These are phyloP conservation scores for Elgaria multicarinata DNA, from an alignment of 2,113 vertebrate genomes.

Conservation along the genomic window DNA sequence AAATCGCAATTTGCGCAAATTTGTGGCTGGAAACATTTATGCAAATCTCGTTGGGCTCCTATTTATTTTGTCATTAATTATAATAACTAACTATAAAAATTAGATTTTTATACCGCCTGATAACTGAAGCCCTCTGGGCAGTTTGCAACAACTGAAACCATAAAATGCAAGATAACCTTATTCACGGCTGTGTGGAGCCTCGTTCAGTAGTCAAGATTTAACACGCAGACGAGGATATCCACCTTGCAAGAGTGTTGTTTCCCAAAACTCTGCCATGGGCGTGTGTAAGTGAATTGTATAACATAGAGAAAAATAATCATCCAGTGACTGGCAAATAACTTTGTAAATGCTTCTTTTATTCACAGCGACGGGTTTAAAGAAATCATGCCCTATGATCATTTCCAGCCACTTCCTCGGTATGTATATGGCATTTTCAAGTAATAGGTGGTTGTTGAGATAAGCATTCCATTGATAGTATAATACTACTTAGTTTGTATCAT, in stretches of 20 bases:
- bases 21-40: no score
- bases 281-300: not conserved
- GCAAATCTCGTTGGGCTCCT: no score
- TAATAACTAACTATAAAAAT: no score
- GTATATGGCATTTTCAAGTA: conserved; percentile 56
- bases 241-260: not conserved
- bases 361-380: conserved; percentile 94
- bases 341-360: conserved; percentile 59
- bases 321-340: conserved; percentile 37
- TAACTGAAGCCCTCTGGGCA: no score
- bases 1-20: no score
- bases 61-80: no score
- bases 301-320: not conserved
- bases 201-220: no score
- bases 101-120: no score
- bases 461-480: not conserved
- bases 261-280: not conserved
- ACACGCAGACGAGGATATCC: not conserved
- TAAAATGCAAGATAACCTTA: no score
- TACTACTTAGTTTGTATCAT: not conserved
- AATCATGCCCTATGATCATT: conserved; percentile 97
- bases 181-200: no score
- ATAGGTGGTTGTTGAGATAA: conserved; percentile 3
- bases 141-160: no score
- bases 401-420: conserved; percentile 94